phyloP scores from a whole-genome alignment of 2,113 vertebrate species.

The Aspiorhynchus laticeps region DNA sequence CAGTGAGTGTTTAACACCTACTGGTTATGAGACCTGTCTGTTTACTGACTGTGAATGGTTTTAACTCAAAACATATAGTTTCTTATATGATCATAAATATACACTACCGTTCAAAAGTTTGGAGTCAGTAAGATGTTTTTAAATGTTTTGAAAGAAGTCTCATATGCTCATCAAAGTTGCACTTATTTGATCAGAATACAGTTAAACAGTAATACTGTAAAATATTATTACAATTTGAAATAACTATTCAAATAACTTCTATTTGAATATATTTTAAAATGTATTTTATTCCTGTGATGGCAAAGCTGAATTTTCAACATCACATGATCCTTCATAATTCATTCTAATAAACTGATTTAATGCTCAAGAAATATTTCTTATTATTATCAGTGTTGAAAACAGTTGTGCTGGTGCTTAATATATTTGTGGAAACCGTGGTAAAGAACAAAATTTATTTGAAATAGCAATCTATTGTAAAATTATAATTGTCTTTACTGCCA shows the following conservation, averaged over 20 bases:
- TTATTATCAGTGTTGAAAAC: neutral
- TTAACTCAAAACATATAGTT: neutral
- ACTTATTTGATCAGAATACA: neutral
- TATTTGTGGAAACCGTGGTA: too few species aligned
- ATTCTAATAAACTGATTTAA: neutral
- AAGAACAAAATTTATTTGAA: neutral
- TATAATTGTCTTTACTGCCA: neutral
- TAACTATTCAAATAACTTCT: neutral
- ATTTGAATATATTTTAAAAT: neutral
- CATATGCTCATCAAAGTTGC: neutral
- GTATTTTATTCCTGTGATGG: neutral
- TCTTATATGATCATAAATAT: neutral
- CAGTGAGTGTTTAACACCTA: conserved; percentile 79
- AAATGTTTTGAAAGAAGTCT: neutral
- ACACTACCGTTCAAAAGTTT: neutral
- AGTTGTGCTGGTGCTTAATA: too few species aligned
- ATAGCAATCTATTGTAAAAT: neutral
- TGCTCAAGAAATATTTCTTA: neutral
- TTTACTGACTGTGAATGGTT: neutral
- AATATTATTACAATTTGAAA: neutral
- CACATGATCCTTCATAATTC: neutral
- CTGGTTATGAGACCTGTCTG: neutral
- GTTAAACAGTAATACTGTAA: neutral
- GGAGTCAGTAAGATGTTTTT: neutral
- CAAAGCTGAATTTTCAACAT: neutral